These are phyloP conservation scores for Polyploca ridens DNA, from an alignment of 2,888 invertebrate species.

Conservation along the genomic window DNA sequence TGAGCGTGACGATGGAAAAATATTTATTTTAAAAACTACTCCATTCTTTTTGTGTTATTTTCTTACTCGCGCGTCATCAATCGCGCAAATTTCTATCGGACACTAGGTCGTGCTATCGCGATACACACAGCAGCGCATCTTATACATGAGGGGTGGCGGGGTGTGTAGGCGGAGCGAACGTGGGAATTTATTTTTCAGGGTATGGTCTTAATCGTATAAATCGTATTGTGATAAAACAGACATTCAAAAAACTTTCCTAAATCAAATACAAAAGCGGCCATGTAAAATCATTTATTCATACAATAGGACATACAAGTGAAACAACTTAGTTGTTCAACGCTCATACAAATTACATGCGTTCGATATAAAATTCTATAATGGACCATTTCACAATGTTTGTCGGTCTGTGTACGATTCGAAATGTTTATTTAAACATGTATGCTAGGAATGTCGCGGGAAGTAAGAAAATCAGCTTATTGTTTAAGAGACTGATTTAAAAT, in stretches of 20 bases:
- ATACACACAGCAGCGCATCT: too few species aligned
- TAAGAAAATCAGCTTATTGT: background rate
- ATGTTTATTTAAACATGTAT: slow-evolving; percentile 14
- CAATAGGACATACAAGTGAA: slow-evolving; percentile 15
- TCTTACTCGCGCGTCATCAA: too few species aligned
- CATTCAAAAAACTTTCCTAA: background rate
- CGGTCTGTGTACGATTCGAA: slow-evolving; percentile 17
- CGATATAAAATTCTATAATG: slow-evolving; percentile 18
- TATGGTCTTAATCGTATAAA: too few species aligned
- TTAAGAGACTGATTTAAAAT: background rate
- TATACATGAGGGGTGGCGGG: too few species aligned
- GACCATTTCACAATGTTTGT: slow-evolving; percentile 23
- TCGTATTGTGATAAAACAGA: background rate
- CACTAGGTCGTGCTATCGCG: too few species aligned
- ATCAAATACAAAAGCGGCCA: background rate
- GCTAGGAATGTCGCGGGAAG: background rate
- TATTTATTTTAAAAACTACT: too few species aligned
- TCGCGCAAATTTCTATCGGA: too few species aligned
- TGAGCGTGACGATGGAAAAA: too few species aligned
- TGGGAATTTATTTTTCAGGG: too few species aligned
- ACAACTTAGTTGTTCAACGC: slow-evolving; percentile 13
- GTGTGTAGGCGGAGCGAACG: too few species aligned
- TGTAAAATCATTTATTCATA: slow-evolving; percentile 13
- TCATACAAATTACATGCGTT: slow-evolving; percentile 2
- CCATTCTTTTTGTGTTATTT: too few species aligned